Conservation (phyloP, 2,888 invertebrate species). For the Oligia latruncula region DNA sequence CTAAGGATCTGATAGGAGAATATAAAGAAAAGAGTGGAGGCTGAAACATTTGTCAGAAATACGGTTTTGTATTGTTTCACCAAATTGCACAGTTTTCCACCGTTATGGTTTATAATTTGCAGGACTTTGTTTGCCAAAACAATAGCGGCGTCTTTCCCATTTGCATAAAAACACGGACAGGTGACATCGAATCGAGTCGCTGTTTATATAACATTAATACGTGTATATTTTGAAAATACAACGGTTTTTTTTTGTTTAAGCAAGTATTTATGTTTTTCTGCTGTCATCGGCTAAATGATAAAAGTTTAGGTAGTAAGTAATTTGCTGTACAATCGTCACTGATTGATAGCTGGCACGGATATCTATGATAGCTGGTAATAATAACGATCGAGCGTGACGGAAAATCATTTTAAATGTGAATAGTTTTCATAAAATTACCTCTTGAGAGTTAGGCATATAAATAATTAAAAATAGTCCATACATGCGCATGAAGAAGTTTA, state of each 20-base stretch:
- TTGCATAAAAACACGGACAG: conserved; percentile 55
- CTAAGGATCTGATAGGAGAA: neutral
- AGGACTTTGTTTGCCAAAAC: conserved; percentile 59
- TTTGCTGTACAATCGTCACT: neutral
- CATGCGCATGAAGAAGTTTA: neutral
- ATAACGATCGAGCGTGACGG: too few species aligned
- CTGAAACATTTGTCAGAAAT: conserved; percentile 15
- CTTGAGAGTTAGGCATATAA: neutral
- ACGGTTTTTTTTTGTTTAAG: conserved; percentile 1
- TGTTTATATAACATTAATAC: conserved; percentile 49
- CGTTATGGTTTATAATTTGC: conserved; percentile 53
- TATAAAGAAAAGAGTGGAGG: conserved; percentile 22
- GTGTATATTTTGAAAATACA: conserved; percentile 28
- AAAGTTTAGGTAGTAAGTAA: neutral
- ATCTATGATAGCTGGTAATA: neutral
- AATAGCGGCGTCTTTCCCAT: conserved; percentile 47
- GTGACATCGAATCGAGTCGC: neutral
- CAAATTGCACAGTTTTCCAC: conserved; percentile 35
- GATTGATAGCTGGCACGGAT: neutral
- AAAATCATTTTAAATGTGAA: neutral
- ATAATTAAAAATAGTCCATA: neutral
- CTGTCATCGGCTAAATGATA: neutral
- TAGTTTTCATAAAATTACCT: neutral
- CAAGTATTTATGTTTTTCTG: neutral
- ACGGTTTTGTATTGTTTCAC: conserved; percentile 51